These are phyloP conservation scores for Drosophila maculinotata DNA, from an alignment of 2,888 invertebrate genomes.

Conservation along the genomic window DNA sequence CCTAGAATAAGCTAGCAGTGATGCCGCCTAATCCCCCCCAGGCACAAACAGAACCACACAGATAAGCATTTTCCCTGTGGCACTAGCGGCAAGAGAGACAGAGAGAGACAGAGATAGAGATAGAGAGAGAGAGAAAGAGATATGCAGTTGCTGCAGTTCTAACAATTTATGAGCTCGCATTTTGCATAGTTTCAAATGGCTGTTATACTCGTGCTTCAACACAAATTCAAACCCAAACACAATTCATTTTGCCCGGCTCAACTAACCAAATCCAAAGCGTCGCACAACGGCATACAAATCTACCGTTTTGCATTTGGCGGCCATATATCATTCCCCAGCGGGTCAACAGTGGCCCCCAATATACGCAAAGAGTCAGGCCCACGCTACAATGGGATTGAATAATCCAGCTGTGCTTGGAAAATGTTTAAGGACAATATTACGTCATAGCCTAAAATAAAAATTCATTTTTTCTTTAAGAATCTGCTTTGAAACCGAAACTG, in stretches of 20 bases:
- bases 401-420: background rate
- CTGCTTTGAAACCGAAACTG: too few relatives aligned
- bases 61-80: slow-evolving; percentile 34
- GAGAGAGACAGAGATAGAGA: slow-evolving; percentile 15
- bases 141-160: slow-evolving; percentile 40
- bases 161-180: slow-evolving; percentile 66
- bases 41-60: slow-evolving; percentile 20
- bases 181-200: slow-evolving; percentile 79
- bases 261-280: slow-evolving; percentile 46
- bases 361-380: background rate
- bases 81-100: background rate
- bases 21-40: slow-evolving; percentile 46
- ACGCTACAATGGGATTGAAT: slow-evolving; percentile 34
- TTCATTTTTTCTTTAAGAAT: too few relatives aligned
- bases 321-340: slow-evolving; percentile 62
- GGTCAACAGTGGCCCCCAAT: slow-evolving; percentile 29
- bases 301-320: slow-evolving; percentile 72
- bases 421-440: background rate
- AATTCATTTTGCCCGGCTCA: slow-evolving; percentile 56
- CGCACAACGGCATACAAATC: slow-evolving; percentile 66
- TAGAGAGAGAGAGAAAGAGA: slow-evolving; percentile 19
- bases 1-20: slow-evolving; percentile 33
- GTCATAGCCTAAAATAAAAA: background rate
- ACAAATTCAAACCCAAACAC: slow-evolving; percentile 56
- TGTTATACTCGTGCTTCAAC: slow-evolving; percentile 56